These are phyloP conservation scores for Trachelus stipa DNA, from an alignment of 2,888 invertebrate genomes.

Conservation along the genomic window DNA sequence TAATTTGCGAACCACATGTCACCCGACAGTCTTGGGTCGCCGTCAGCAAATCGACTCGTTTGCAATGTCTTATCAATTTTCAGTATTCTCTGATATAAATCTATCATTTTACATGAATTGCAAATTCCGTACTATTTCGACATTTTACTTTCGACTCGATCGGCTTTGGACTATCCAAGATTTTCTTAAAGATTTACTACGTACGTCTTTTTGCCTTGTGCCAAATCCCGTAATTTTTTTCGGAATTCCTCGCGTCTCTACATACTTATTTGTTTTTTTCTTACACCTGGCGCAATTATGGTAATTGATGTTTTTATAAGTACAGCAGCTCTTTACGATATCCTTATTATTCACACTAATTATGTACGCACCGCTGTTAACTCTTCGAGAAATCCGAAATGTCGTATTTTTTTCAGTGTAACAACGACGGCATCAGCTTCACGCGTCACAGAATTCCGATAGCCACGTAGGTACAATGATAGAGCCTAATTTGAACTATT, in stretches of 20 bases:
- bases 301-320: background rate
- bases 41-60: background rate
- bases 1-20: constrained; percentile 14
- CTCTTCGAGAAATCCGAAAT: background rate
- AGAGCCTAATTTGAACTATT: constrained; percentile 52
- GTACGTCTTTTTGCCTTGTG: background rate
- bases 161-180: background rate
- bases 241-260: background rate
- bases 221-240: background rate
- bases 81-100: background rate
- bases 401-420: background rate
- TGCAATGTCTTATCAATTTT: background rate
- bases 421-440: background rate
- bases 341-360: background rate
- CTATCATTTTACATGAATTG: background rate
- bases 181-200: background rate
- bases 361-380: background rate
- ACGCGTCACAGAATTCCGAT: background rate
- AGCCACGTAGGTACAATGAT: constrained; percentile 21
- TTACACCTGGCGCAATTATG: background rate
- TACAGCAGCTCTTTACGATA: background rate
- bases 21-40: background rate
- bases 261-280: background rate
- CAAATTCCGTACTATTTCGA: background rate
- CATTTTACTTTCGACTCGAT: background rate